A percentile compares a stretch with the other conserved stretches of the same genome.
These are phyloP conservation scores for Cercopithecus mona DNA, from an alignment of 2,113 vertebrate genomes.

Conservation along the genomic window DNA sequence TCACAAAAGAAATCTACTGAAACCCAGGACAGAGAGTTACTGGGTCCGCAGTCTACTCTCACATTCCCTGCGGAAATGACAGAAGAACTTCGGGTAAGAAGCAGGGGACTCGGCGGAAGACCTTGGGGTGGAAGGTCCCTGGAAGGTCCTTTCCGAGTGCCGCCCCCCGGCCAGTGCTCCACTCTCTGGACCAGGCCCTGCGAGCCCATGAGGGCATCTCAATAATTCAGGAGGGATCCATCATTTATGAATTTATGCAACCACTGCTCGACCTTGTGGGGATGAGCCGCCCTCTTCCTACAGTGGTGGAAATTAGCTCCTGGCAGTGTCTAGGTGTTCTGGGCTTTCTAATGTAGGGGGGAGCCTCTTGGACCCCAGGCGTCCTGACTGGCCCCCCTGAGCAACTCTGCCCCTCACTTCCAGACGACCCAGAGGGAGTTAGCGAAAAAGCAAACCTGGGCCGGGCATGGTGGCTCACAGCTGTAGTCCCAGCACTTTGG, in stretches of 20 bases:
- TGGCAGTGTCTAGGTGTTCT: not conserved
- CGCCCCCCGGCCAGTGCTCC: not conserved
- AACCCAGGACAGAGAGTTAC: not conserved
- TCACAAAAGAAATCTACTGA: not conserved
- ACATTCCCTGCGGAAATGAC: accelerated
- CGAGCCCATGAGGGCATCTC: not conserved
- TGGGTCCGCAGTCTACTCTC: too few species aligned
- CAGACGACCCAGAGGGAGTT: not conserved
- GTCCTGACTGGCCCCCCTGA: accelerated
- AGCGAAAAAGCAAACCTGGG: not conserved
- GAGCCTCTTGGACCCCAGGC: not conserved
- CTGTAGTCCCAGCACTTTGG: too few species aligned
- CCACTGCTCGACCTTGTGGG: conserved; percentile 47
- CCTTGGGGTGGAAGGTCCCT: not conserved
- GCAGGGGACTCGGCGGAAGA: not conserved
- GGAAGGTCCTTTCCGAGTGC: not conserved
- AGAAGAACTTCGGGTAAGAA: not conserved
- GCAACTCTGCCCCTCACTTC: not conserved
- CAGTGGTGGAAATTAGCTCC: not conserved
- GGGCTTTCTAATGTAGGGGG: not conserved
- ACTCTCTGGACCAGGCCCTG: conserved; percentile 24
- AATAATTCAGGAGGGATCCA: conserved; percentile 69
- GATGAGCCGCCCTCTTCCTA: not conserved
- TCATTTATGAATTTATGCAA: conserved; percentile 70
- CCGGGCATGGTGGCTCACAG: too few species aligned